A percentile compares a stretch with the other conserved stretches of the same genome.
Evolutionary conservation across 2,797 vertebrate species (phyloP).

Genomic region (Hybognathus amarus): DNA sequence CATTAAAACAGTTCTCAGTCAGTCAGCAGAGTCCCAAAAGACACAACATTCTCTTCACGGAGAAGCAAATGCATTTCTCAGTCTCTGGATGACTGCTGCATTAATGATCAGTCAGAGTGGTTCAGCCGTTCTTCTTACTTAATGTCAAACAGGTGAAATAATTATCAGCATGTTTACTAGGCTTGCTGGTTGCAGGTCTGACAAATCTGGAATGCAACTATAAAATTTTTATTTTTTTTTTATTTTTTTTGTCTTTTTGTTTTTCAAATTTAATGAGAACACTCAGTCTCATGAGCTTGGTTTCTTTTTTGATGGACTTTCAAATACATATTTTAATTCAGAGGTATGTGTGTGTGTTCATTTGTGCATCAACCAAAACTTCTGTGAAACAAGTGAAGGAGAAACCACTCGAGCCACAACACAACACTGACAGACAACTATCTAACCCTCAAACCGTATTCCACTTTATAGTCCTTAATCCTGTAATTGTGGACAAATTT

Average conservation of each 20-base stretch:
- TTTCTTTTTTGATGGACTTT: constrained; percentile 16
- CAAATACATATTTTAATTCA: constrained; percentile 25
- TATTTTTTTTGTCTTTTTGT: not conserved
- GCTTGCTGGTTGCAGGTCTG: constrained; percentile 2
- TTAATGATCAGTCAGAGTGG: constrained; percentile 39
- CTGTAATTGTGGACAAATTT: too few species aligned
- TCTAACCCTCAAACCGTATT: too few species aligned
- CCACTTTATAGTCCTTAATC: too few species aligned
- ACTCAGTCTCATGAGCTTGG: not conserved
- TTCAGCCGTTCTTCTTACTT: constrained; percentile 22
- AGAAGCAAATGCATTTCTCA: constrained; percentile 27
- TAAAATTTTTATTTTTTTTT: not conserved
- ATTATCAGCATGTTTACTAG: constrained; percentile 39
- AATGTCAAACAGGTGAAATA: constrained; percentile 44
- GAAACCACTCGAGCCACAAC: constrained; percentile 43
- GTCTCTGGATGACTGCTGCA: constrained; percentile 21
- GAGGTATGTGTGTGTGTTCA: constrained; percentile 14
- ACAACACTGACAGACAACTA: constrained; percentile 32
- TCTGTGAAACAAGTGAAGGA: constrained; percentile 34
- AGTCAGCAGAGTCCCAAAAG: constrained; percentile 48
- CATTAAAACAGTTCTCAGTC: constrained; percentile 53
- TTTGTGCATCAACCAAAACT: constrained; percentile 23
- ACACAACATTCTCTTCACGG: constrained; percentile 24
- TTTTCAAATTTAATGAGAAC: constrained; percentile 4
- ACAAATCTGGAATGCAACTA: constrained; percentile 1